A percentile compares a stretch with the other conserved stretches of the same genome.
These are phyloP conservation scores for Ceryle rudis DNA, from an alignment of 2,797 vertebrate species.

Conservation along the genomic window DNA sequence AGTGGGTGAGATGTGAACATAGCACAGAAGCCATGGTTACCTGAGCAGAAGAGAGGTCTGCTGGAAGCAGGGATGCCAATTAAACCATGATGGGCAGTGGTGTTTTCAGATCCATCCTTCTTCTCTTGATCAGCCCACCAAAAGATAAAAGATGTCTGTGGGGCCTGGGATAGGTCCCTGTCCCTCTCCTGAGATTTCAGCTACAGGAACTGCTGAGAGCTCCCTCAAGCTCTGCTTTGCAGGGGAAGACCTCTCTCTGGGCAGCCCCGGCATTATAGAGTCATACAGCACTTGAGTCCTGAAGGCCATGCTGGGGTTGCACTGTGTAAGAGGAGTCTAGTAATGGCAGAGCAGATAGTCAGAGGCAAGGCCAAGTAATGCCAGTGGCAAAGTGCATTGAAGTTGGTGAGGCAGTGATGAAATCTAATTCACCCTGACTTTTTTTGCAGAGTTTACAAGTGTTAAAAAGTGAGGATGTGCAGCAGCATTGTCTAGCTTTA, in stretches of 20 bases:
- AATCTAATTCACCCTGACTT: neutral
- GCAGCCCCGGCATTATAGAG: neutral
- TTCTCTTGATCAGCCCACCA: neutral
- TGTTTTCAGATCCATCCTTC: neutral
- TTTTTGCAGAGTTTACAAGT: neutral
- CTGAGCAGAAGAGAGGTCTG: neutral
- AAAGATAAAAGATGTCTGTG: neutral
- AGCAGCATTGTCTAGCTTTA: neutral
- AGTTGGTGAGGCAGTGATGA: neutral
- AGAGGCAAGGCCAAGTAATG: neutral
- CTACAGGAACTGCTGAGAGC: neutral
- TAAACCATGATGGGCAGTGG: neutral
- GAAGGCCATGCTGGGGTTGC: neutral
- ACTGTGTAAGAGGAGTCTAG: neutral
- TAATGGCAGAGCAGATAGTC: neutral
- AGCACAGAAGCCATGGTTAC: neutral
- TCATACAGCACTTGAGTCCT: neutral
- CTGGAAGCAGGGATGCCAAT: neutral
- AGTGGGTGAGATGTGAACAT: neutral
- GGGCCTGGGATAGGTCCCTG: neutral
- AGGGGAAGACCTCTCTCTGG: neutral
- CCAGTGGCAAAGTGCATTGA: neutral
- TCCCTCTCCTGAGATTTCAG: neutral
- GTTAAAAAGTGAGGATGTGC: neutral
- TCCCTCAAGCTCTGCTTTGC: neutral